Evolutionary conservation across 2,888 invertebrate species (phyloP).

Genomic region (Zhengitettix transpicula): DNA sequence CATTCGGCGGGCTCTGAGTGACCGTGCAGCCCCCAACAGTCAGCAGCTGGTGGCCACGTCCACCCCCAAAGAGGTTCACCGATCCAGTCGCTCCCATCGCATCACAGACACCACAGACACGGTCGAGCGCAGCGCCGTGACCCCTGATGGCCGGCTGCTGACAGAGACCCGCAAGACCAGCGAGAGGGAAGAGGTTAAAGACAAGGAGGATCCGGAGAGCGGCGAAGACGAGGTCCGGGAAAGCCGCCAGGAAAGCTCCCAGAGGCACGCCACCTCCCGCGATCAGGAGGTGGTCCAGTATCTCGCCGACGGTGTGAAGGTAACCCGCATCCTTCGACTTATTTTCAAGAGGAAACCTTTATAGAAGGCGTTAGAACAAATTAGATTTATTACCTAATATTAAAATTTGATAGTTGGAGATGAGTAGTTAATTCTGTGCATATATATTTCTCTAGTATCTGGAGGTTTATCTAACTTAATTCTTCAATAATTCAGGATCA

Average conservation of each 20-base stretch:
- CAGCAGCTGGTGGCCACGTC: slow-evolving; percentile 40
- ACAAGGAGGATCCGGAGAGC: slow-evolving; percentile 57
- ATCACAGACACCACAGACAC: slow-evolving; percentile 73
- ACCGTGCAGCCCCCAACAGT: slow-evolving; percentile 31
- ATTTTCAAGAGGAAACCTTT: too few relatives aligned
- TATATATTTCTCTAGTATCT: too few relatives aligned
- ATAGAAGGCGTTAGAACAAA: too few relatives aligned
- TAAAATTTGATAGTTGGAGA: too few relatives aligned
- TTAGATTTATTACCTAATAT: too few relatives aligned
- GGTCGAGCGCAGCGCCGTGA: slow-evolving; percentile 51
- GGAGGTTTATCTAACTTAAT: too few relatives aligned
- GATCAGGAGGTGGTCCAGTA: slow-evolving; percentile 73
- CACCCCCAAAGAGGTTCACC: slow-evolving; percentile 54
- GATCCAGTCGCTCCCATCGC: slow-evolving; percentile 29
- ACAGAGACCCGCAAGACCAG: slow-evolving; percentile 71
- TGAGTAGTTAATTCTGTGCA: too few relatives aligned
- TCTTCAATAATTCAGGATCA: too few relatives aligned
- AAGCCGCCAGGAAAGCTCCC: slow-evolving; percentile 37
- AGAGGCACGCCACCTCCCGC: slow-evolving; percentile 50
- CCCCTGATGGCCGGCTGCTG: slow-evolving; percentile 67
- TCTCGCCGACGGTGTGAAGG: slow-evolving; percentile 60
- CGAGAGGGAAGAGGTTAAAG: slow-evolving; percentile 65
- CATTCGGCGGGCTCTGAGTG: slow-evolving; percentile 44
- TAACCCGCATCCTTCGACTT: not conserved
- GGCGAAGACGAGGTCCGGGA: slow-evolving; percentile 28